phyloP scores from a whole-genome alignment of 2,797 vertebrate species.

The Amblyraja radiata region DNA sequence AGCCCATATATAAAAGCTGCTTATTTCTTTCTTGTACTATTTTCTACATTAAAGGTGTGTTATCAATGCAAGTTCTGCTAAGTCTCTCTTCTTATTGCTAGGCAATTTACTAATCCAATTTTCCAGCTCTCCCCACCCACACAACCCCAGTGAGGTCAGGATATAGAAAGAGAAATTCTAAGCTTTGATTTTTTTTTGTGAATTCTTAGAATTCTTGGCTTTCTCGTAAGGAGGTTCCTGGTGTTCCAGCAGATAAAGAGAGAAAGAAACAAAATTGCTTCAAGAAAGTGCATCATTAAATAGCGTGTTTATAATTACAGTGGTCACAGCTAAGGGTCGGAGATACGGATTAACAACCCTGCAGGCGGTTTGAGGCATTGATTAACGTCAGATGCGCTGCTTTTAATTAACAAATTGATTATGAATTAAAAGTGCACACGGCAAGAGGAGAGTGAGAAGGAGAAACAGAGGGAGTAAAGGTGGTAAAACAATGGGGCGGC shows the following conservation, averaged over 20 bases:
- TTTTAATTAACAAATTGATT: conserved; percentile 31
- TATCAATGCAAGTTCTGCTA: background rate
- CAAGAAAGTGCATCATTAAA: background rate
- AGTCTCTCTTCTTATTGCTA: background rate
- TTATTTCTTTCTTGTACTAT: background rate
- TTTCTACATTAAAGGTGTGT: background rate
- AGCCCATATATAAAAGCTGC: too few relatives aligned
- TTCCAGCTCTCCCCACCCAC: background rate
- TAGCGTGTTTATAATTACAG: background rate
- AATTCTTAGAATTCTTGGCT: background rate
- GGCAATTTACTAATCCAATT: background rate
- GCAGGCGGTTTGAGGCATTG: background rate
- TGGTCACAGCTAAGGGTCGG: too few relatives aligned
- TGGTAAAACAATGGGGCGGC: too few relatives aligned
- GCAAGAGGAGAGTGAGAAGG: background rate
- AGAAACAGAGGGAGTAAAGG: background rate
- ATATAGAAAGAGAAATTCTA: background rate
- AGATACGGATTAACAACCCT: background rate
- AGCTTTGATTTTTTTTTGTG: background rate
- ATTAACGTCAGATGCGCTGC: background rate
- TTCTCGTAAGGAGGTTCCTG: background rate
- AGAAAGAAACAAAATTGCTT: conserved; percentile 23
- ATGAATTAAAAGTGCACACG: background rate
- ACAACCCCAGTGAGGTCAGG: background rate
- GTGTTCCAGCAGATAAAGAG: background rate